Evolutionary conservation across 2,113 vertebrate species (phyloP).

Genomic region (Cephalopholis sonnerati): DNA sequence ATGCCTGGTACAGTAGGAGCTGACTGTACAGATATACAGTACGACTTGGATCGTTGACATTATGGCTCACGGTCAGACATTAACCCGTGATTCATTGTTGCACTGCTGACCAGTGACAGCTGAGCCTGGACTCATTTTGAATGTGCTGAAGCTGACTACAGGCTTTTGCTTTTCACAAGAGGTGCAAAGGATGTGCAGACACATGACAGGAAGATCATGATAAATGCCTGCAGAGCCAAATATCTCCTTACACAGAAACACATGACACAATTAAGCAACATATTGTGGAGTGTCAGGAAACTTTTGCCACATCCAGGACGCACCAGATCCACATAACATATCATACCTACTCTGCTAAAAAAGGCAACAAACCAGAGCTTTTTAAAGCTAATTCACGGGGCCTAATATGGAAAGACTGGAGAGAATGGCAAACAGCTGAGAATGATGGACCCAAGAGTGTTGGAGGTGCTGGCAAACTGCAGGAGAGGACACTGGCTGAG

Average conservation of each 20-base stretch:
- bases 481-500: not conserved
- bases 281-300: not conserved
- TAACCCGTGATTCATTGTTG: no score
- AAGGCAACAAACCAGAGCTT: no score
- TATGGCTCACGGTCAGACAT: not conserved
- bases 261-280: not conserved
- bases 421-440: no score
- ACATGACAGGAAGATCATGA: not conserved
- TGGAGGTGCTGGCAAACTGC: not conserved
- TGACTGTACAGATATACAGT: not conserved
- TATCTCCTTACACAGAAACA: not conserved
- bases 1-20: not conserved
- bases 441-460: not conserved
- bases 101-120: not conserved
- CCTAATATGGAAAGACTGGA: no score
- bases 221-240: not conserved
- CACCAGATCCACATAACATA: not conserved
- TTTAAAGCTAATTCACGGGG: no score
- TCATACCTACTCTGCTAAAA: not conserved
- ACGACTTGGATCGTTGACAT: not conserved
- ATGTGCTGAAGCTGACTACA: not conserved
- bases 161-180: not conserved
- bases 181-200: no score
- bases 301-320: not conserved
- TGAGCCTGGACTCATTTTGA: not conserved